Percentiles rank a stretch among this genome's conserved stretches.
Evolutionary conservation across 2,113 vertebrate species (phyloP).

Genomic region (Bostrychus sinensis): DNA sequence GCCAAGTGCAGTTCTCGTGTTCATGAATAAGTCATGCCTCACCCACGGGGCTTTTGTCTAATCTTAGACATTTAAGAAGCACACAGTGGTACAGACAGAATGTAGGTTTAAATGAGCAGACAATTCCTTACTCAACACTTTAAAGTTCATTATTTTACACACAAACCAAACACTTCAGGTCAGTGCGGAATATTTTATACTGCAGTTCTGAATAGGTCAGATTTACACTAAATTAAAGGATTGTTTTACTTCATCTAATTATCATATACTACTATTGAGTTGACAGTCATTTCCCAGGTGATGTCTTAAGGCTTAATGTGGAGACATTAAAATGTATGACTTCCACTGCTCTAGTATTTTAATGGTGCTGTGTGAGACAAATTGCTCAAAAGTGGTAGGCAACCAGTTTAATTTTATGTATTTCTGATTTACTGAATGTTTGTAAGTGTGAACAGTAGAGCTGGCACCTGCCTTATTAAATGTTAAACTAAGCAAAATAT

Average conservation of each 20-base stretch:
- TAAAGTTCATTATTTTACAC: neutral
- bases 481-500: too few species aligned
- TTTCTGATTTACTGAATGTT: too few species aligned
- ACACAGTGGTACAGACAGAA: constrained; percentile 57
- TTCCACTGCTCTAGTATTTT: neutral
- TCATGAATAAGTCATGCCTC: constrained; percentile 73
- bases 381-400: neutral
- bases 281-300: neutral
- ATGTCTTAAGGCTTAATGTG: neutral
- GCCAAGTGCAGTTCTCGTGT: constrained; percentile 65
- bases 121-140: constrained; percentile 15
- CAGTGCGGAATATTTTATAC: neutral
- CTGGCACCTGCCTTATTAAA: too few species aligned
- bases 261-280: neutral
- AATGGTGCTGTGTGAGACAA: neutral
- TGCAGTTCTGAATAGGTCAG: neutral
- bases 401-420: neutral
- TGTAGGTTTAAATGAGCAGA: constrained; percentile 53
- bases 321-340: neutral
- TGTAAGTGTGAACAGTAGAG: too few species aligned
- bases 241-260: neutral
- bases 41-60: constrained; percentile 62
- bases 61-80: constrained; percentile 65
- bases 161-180: neutral
- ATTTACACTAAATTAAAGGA: too few species aligned